These are phyloP conservation scores for Patella depressa DNA, from an alignment of 2,888 invertebrate genomes.

Conservation along the genomic window DNA sequence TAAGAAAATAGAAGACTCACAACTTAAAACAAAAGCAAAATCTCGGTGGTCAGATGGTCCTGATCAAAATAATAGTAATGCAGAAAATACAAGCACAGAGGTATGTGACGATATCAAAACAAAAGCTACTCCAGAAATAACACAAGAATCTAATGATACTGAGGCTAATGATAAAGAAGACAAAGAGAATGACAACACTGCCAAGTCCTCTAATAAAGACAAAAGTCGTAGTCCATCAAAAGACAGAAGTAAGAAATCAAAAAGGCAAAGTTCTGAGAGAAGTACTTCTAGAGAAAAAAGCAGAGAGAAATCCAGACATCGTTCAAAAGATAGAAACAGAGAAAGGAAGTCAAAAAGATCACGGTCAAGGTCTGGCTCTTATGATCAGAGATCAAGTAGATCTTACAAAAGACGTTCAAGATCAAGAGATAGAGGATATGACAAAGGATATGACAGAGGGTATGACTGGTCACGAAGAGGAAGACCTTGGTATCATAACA, in stretches of 20 bases:
- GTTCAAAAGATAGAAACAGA: constrained; percentile 11
- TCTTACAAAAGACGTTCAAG: background rate
- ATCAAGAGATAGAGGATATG: background rate
- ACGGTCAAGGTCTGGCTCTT: background rate
- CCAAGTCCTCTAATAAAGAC: background rate
- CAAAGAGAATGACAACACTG: constrained; percentile 1
- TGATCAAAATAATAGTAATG: background rate
- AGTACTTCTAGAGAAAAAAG: constrained; percentile 11
- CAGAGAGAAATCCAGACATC: constrained; percentile 10
- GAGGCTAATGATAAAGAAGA: background rate
- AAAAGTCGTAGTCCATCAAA: constrained; percentile 8
- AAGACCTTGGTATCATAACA: background rate
- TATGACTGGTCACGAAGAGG: background rate
- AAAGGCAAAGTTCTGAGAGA: constrained; percentile 16
- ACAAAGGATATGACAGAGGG: background rate
- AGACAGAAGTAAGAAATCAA: constrained; percentile 4
- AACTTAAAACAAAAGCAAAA: background rate
- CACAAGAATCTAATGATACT: background rate
- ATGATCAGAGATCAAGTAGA: background rate
- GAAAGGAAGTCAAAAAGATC: background rate
- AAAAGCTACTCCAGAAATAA: constrained; percentile 1
- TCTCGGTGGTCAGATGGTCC: background rate
- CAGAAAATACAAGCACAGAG: background rate
- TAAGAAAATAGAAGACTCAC: constrained; percentile 12
- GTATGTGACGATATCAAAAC: constrained; percentile 7